Evolutionary conservation across 2,113 vertebrate genomes (phyloP), one percentile per base, ranked within the genome.

Genomic region (Bos taurus): DNA sequence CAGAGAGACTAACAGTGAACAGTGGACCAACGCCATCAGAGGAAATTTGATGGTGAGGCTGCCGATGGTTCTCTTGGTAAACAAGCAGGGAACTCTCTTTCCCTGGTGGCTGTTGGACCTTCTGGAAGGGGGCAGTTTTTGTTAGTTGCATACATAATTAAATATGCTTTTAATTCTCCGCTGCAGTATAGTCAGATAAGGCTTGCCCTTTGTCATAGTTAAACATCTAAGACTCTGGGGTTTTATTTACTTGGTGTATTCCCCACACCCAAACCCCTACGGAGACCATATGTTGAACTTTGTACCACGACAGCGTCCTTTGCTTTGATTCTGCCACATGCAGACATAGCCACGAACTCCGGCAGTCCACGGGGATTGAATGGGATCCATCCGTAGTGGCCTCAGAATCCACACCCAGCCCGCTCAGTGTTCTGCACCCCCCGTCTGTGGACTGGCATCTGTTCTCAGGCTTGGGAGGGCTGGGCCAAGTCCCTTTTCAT

Each of bases 271-370:
- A n/a, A 85, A 16, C 40, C 10, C 52, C 30, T 23, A 28, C 33
- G 43, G 3, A 48, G 23, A 13, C 4, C 9, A 2, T 48, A 1
- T 54, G 6, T 33, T 48, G 59, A n/a, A n/a, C 17, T 43, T 26
- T n/a, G 28, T 21, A 7, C 30, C 77, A 7, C 26, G 5, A 40
- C 7, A 60, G 40, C 4, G 0, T 1, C 15, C 4, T 5, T 30
- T 19, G 17, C 33, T 59, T 43, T 50, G 16, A 48, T 40, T 64
- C 15, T 17, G 15, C 33, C 43, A 3, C 5, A 7, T 43, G 17
- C 10, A 52, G 3, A 54, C 30, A 33, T 57, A 28, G 12, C 56
- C 19, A 2, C 50, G 15, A 5, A 33, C 43, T 21, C 28, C 8
- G 8, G 26, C 59, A 40, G 48, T 54, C 60, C 46, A 33, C 2